Conservation (phyloP, 2,113 vertebrate genomes). For the Butorides virescens region DNA sequence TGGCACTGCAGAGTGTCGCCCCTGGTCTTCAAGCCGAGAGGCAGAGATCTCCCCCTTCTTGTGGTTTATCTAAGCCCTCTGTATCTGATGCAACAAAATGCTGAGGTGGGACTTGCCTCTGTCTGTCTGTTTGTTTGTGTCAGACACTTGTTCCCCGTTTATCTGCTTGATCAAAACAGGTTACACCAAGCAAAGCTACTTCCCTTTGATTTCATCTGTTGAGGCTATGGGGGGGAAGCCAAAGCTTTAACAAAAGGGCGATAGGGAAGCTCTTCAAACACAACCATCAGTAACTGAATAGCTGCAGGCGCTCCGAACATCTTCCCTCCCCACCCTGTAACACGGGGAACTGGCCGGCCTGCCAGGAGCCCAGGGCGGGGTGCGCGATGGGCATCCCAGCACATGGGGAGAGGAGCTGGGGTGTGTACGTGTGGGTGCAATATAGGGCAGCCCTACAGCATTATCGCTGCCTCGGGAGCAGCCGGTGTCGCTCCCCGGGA, state of each 20-base stretch:
- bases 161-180: conserved; percentile 58
- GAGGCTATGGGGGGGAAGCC: conserved; percentile 60
- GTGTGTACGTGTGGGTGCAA: not conserved
- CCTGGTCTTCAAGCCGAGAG: conserved; percentile 58
- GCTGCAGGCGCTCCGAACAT: conserved; percentile 41
- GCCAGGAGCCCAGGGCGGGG: not conserved
- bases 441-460: not conserved
- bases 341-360: not conserved
- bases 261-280: conserved; percentile 64
- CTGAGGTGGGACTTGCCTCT: conserved; percentile 53
- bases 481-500: not conserved
- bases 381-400: not conserved
- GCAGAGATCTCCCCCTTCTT: conserved; percentile 67
- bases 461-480: not conserved
- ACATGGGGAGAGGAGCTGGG: not conserved
- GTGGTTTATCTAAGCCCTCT: conserved; percentile 44
- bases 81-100: conserved; percentile 49
- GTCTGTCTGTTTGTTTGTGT: conserved; percentile 66
- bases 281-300: conserved; percentile 35
- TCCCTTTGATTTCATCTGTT: conserved; percentile 64
- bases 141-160: conserved; percentile 52
- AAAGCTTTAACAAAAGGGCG: conserved; percentile 39
- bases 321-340: conserved; percentile 43
- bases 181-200: conserved; percentile 61
- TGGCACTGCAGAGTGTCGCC: conserved; percentile 56